A percentile compares a stretch with the other conserved stretches of the same genome.
phyloP scores from a whole-genome alignment of 2,113 vertebrate species.

The Lota lota region DNA sequence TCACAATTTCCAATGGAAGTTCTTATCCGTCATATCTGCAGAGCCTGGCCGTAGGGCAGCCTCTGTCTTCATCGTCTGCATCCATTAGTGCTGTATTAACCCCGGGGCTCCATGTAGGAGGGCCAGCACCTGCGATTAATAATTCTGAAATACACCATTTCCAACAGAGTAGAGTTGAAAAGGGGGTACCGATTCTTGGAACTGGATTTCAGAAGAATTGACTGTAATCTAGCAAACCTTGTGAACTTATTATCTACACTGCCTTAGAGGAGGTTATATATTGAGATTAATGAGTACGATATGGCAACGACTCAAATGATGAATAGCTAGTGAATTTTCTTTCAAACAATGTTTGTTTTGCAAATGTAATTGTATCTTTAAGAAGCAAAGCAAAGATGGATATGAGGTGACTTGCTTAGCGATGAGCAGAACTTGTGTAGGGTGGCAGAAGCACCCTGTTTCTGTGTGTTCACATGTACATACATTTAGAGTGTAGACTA shows the following conservation, averaged over 20 bases:
- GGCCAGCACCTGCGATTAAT: conserved; percentile 36
- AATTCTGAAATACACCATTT: conserved; percentile 17
- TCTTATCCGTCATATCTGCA: conserved; percentile 3
- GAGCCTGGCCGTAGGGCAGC: background rate
- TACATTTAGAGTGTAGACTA: too few relatives aligned
- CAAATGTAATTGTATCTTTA: background rate
- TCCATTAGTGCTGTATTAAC: conserved; percentile 16
- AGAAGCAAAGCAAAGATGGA: too few relatives aligned
- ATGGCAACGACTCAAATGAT: conserved; percentile 30
- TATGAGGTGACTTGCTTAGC: too few relatives aligned
- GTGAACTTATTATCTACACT: conserved; percentile 37
- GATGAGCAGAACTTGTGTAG: too few relatives aligned
- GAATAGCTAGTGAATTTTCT: conserved; percentile 33
- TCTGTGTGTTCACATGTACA: too few relatives aligned
- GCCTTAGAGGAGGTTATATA: conserved; percentile 15
- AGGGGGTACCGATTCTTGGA: conserved; percentile 18
- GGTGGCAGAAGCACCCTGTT: too few relatives aligned
- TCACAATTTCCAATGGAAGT: conserved; percentile 11
- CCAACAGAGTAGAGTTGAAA: conserved; percentile 19
- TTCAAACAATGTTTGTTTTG: conserved; percentile 1
- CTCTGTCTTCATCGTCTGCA: conserved; percentile 11
- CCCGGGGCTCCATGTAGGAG: conserved; percentile 9
- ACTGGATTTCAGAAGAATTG: conserved; percentile 8
- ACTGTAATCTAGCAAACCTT: conserved; percentile 6
- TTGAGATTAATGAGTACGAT: conserved; percentile 40